Evolutionary conservation across 2,888 invertebrate species (phyloP), one percentile per base, ranked within the genome.

Genomic region (Cerceris ruficornis): DNA sequence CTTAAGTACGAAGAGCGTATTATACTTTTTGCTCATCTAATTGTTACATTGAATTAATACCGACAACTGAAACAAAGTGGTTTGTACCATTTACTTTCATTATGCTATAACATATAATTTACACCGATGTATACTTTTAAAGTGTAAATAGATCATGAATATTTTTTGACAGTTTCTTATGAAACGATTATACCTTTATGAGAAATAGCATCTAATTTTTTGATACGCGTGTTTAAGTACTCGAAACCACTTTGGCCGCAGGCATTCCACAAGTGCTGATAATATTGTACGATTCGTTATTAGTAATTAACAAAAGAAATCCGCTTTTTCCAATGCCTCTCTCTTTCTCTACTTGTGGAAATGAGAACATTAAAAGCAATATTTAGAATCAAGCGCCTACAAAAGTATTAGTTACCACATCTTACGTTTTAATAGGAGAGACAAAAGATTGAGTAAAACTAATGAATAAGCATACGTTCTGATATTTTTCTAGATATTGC

Each of bases 231-330:
- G 76, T 72, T 62, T 57, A 28, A 78, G 66, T 69, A 79, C 77
- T 79, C 43, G 28, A 81, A 71, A 81, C 69, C 76, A 68, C 64
- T 79, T 75, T 77, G 78, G 75, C 82, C 85, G 86, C 88, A 86
- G 86, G 86, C 88, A 87, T 85, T 86, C 83, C 86, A 86, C 88
- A 84, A 86, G 86, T 87, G 88, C 86, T 86, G 83, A 82, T 84
- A 85, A 84, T 67, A 80, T 74, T 85, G 80, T 84, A 83, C 77
- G 77, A 75, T 84, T 79, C 73, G 71, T 80, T 59, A 69, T 73
- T 85, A 77, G 28, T 82, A 84, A 76, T 81, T 85, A 84, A 86
- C 84, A 83, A 83, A 83, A 79, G 70, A 83, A 28, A 86, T 79
- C 74, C 77, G 84, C 79, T 85, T 88, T 86, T 88, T 88, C 88